Conservation (phyloP, 2,113 vertebrate species). For the Syrmaticus mikado region DNA sequence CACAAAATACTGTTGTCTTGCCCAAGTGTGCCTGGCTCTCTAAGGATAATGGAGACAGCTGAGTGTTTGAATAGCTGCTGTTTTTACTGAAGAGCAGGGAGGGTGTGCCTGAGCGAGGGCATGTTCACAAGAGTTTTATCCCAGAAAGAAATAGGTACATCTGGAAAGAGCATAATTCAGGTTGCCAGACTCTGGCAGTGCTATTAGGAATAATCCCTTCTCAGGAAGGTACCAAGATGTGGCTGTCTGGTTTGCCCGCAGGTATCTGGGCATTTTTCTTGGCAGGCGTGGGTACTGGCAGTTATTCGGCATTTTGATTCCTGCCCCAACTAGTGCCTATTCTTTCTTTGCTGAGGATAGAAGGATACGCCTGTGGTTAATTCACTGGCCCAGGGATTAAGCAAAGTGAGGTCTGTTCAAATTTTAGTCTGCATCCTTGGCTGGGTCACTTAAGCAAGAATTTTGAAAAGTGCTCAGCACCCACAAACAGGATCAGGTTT, state of each 20-base stretch:
- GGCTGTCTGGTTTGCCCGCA: slow-evolving; percentile 59
- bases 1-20: slow-evolving; percentile 12
- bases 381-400: slow-evolving; percentile 42
- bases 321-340: slow-evolving; percentile 32
- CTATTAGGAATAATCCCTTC: slow-evolving; percentile 40
- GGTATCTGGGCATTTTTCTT: slow-evolving; percentile 50
- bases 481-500: slow-evolving; percentile 29
- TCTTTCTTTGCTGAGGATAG: slow-evolving; percentile 37
- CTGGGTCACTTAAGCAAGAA: slow-evolving; percentile 51
- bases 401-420: slow-evolving; percentile 29
- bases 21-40: slow-evolving; percentile 13
- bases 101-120: slow-evolving; percentile 14
- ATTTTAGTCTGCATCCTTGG: slow-evolving; percentile 54
- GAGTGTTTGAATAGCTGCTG: slow-evolving; percentile 29
- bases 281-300: neutral
- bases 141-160: slow-evolving; percentile 50
- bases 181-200: slow-evolving; percentile 47
- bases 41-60: slow-evolving; percentile 50
- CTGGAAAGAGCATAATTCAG: slow-evolving; percentile 55
- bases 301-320: slow-evolving; percentile 24
- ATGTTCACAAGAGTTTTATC: slow-evolving; percentile 35
- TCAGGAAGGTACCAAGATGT: slow-evolving; percentile 39
- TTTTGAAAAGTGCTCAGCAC: slow-evolving; percentile 55
- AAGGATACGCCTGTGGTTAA: slow-evolving; percentile 64
- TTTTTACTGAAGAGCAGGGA: neutral